Evolutionary conservation across 1,140 invertebrate species (phyloP).

Genomic region (Lineus longissimus): DNA sequence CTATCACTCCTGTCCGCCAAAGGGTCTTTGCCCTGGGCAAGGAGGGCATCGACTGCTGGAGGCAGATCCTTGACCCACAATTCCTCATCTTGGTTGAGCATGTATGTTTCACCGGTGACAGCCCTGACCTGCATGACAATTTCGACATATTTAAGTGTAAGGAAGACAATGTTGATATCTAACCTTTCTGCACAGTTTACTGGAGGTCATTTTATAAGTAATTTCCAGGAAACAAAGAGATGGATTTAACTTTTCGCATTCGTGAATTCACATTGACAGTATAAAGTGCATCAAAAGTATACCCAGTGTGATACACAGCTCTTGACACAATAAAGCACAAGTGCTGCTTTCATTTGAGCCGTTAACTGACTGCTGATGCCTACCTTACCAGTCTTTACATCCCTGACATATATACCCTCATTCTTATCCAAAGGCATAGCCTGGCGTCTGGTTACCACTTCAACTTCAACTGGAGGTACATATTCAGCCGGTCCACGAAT

Average conservation of each 20-base stretch:
- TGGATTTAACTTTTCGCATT: no score
- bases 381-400: conserved; percentile 57
- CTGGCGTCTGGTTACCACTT: conserved; percentile 53
- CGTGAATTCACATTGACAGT: no score
- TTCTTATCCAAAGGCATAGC: conserved; percentile 59
- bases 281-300: no score
- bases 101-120: conserved; percentile 58
- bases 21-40: conserved; percentile 48
- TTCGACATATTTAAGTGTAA: not conserved
- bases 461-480: conserved; percentile 58
- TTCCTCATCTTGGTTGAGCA: conserved; percentile 60
- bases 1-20: conserved; percentile 49
- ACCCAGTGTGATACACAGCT: no score
- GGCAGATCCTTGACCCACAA: conserved; percentile 57
- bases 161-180: not conserved
- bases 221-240: no score
- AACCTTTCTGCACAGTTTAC: not conserved
- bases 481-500: conserved; percentile 58
- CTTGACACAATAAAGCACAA: no score
- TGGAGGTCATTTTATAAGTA: not conserved
- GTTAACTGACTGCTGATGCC: no score
- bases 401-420: conserved; percentile 60
- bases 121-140: conserved; percentile 47
- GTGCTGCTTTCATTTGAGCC: no score
- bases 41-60: conserved; percentile 49